Conservation (phyloP, 2,888 invertebrate genomes). For the Druceiella hillmani region DNA sequence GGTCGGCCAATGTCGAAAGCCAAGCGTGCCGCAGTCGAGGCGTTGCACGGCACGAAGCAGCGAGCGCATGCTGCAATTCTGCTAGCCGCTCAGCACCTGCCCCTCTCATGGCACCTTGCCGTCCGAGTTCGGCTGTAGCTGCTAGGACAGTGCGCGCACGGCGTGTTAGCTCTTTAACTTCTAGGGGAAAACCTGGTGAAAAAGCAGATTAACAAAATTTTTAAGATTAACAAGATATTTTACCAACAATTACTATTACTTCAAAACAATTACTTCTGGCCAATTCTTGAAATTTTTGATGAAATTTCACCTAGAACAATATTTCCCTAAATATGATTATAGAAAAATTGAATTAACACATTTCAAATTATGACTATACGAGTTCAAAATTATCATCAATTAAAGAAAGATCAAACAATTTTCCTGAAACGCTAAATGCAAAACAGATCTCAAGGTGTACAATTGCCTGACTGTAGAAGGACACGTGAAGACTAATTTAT, state of each 20-base stretch:
- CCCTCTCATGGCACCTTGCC: slow-evolving; percentile 81
- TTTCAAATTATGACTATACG: too few relatives aligned
- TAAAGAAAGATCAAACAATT: too few relatives aligned
- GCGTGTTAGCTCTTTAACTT: slow-evolving; percentile 90
- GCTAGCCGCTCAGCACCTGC: slow-evolving; percentile 88
- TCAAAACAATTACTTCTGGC: too few relatives aligned
- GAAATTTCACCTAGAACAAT: too few relatives aligned
- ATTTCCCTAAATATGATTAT: too few relatives aligned
- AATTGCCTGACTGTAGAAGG: too few relatives aligned
- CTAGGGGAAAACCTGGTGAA: slow-evolving; percentile 67
- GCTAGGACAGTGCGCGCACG: slow-evolving; percentile 91
- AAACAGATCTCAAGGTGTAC: too few relatives aligned
- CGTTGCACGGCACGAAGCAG: slow-evolving; percentile 90
- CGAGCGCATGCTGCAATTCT: slow-evolving; percentile 86
- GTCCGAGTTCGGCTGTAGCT: slow-evolving; percentile 85
- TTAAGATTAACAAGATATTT: slow-evolving; percentile 1
- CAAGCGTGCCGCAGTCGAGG: slow-evolving; percentile 92
- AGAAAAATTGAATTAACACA: too few relatives aligned
- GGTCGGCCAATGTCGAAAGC: slow-evolving; percentile 90
- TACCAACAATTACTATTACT: background rate
- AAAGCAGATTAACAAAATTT: background rate
- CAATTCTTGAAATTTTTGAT: too few relatives aligned
- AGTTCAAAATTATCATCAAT: too few relatives aligned
- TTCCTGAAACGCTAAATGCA: too few relatives aligned
- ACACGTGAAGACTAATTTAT: too few relatives aligned